Percentiles rank a stretch among this genome's conserved stretches.
Evolutionary conservation across 1,140 invertebrate genomes (phyloP).

Genomic region (Papilio machaon): DNA sequence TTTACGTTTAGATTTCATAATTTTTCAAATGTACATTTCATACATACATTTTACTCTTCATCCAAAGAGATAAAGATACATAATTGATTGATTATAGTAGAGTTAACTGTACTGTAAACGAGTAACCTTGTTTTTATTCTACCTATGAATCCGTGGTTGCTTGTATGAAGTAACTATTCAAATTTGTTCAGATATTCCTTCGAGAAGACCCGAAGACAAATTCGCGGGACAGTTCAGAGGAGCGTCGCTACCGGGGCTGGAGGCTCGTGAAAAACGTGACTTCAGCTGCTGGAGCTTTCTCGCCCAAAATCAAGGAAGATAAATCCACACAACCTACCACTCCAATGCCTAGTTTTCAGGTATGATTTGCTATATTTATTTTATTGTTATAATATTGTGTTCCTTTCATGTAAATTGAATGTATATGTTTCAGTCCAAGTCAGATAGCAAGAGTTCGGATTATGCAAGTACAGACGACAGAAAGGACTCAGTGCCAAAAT

Average conservation of each 20-base stretch:
- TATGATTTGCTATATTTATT: constrained; percentile 42
- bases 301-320: constrained; percentile 53
- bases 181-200: constrained; percentile 52
- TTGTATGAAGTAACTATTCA: background rate
- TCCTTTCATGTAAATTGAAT: background rate
- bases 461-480: constrained; percentile 55
- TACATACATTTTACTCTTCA: no score
- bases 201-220: constrained; percentile 59
- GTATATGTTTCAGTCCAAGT: constrained; percentile 51
- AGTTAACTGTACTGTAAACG: background rate
- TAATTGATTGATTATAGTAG: background rate
- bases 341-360: constrained; percentile 72
- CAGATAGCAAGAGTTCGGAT: constrained; percentile 55
- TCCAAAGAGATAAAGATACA: no score
- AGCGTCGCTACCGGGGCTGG: constrained; percentile 56
- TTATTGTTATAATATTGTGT: background rate
- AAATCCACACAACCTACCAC: constrained; percentile 74
- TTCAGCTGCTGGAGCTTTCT: constrained; percentile 73
- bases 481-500: constrained; percentile 53
- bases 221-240: constrained; percentile 58
- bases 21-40: background rate
- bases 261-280: constrained; percentile 63
- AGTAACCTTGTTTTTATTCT: background rate
- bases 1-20: background rate
- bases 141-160: background rate